Percentiles rank a stretch among this genome's conserved stretches.
Conservation (phyloP, 2,888 invertebrate species). For the Leucoma salicis region DNA sequence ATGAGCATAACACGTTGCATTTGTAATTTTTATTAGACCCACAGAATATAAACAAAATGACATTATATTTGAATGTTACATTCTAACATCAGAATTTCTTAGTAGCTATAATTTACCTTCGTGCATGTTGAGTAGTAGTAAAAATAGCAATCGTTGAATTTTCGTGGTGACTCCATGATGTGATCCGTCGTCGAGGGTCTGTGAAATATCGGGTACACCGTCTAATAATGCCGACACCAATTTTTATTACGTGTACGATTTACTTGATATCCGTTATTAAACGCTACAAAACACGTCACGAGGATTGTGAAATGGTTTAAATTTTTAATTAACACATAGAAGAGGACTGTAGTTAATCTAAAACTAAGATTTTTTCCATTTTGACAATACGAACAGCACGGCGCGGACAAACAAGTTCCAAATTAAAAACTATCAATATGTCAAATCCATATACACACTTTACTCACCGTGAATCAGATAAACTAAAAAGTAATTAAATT, state of each 20-base stretch:
- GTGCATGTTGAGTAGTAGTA: constrained; percentile 93
- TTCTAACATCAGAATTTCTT: constrained; percentile 12
- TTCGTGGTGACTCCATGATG: constrained; percentile 86
- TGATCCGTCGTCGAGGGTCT: constrained; percentile 64
- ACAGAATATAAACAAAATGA: constrained; percentile 26
- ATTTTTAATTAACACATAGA: constrained; percentile 44
- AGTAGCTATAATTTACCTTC: constrained; percentile 82
- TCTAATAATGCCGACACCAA: constrained; percentile 42
- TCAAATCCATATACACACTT: constrained; percentile 37
- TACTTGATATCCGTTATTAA: constrained; percentile 31
- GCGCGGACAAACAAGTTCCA: constrained; percentile 64
- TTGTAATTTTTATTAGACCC: constrained; percentile 23
- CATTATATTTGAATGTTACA: constrained; percentile 15
- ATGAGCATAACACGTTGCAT: constrained; percentile 22
- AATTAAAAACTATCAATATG: constrained; percentile 50
- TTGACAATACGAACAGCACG: constrained; percentile 71
- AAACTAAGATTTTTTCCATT: constrained; percentile 63
- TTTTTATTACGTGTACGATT: constrained; percentile 18
- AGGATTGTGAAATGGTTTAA: constrained; percentile 22
- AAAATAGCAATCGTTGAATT: constrained; percentile 94
- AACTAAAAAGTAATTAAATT: constrained; percentile 74
- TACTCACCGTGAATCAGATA: constrained; percentile 67
- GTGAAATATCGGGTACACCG: constrained; percentile 51
- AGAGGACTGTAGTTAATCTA: constrained; percentile 38
- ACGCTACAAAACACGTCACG: constrained; percentile 37